phyloP scores from a whole-genome alignment of 2,888 invertebrate genomes.

The Argynnis bischoffii region DNA sequence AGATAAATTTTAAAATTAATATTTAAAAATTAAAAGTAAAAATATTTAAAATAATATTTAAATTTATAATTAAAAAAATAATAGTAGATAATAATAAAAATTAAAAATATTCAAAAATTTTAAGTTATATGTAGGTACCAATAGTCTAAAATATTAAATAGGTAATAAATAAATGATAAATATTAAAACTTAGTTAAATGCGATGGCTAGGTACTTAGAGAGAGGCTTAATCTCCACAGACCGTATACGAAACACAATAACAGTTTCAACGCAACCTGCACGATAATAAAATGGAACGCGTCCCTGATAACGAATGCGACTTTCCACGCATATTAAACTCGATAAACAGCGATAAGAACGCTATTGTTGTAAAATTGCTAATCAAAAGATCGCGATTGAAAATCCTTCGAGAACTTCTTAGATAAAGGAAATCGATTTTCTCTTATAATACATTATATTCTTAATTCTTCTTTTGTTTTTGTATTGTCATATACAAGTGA shows the following conservation, averaged over 20 bases:
- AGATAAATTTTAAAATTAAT: too few species aligned
- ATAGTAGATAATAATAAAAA: too few species aligned
- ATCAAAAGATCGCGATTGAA: conserved; percentile 77
- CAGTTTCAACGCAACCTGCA: conserved; percentile 60
- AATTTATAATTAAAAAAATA: too few species aligned
- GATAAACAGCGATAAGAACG: conserved; percentile 72
- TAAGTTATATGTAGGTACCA: too few species aligned
- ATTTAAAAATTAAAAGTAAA: too few species aligned
- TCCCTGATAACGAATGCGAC: conserved; percentile 67
- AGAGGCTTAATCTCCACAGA: conserved; percentile 56
- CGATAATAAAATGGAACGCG: conserved; percentile 77
- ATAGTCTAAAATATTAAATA: too few species aligned
- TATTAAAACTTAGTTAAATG: not conserved
- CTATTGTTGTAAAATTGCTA: conserved; percentile 72
- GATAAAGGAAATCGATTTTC: conserved; percentile 34
- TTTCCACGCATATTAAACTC: conserved; percentile 79
- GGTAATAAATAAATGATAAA: too few species aligned
- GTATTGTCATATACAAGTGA: not conserved
- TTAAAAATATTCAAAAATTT: too few species aligned
- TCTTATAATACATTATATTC: conserved; percentile 8
- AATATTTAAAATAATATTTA: too few species aligned
- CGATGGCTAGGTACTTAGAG: conserved; percentile 4
- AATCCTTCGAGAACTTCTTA: conserved; percentile 51
- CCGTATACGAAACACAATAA: conserved; percentile 74
- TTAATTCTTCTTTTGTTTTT: not conserved